Base-by-base conservation (phyloP, 2,888 invertebrate genomes). In the Sceliomorpha sp. region DNA sequence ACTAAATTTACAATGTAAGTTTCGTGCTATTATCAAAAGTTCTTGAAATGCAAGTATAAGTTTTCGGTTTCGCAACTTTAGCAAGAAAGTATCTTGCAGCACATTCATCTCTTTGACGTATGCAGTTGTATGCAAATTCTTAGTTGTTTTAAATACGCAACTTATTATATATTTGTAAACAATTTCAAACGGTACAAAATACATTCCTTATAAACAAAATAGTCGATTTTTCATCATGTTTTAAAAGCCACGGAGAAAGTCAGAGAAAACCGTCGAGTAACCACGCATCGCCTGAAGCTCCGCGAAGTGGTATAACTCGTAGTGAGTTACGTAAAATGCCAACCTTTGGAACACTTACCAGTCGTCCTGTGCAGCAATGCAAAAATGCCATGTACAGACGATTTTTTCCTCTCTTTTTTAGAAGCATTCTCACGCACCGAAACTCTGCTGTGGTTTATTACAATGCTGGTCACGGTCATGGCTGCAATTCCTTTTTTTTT, bases 391-490 rank as follows among this genome's bases (percentile, higher is more conserved):
- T 20, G 6, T 17, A n/a, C 31, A 10, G 6, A 7, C 10, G n/a
- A n/a, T 5, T 15, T 26, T n/a, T 48, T 37, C 27, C 26, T 48
- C 26, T 14, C 36, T 26, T 27, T 37, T 37, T 27, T 26, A 13
- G 29, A 29, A 7, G 32, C 20, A 53, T 53, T 42, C 34, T 17
- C 31, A 12, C 14, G 9, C 42, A 20, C 32, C 13, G 24, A 32
- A 53, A 53, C 26, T 32, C 31, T 32, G 10, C 40, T 12, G 12
- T 39, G 50, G n/a, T 50, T 50, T 50, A 50, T 56, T 37, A 37
- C 20, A 56, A 56, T 45, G n/a, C 45, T 47, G 39, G 56, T 56
- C 56, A 56, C 56, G 45, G 45, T 51, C 60, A 50, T 13, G 20
- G 17, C 13, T 34, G 31, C 15, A 8, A 55, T 13, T 34, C 50